Percentiles rank a stretch among this genome's conserved stretches.
Evolutionary conservation across 2,113 vertebrate genomes (phyloP).

Genomic region (Laticauda colubrina): DNA sequence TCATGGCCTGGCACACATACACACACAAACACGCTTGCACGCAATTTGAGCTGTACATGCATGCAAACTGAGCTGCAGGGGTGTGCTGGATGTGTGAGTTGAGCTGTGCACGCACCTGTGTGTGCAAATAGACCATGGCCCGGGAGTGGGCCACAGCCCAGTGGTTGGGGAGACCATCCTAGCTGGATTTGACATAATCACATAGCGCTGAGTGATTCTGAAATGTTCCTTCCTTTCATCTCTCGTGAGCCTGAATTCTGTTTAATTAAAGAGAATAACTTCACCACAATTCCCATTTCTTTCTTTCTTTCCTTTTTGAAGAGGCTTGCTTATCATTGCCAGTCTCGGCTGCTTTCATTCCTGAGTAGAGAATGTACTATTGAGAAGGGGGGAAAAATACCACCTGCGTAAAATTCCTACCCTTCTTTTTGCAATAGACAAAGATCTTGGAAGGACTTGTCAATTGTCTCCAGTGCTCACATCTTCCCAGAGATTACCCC

Average conservation of each 20-base stretch:
- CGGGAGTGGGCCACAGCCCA: no score
- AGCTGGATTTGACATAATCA: conserved; percentile 55
- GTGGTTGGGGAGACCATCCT: conserved; percentile 42
- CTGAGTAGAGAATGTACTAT: background rate
- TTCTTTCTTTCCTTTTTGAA: conserved; percentile 6
- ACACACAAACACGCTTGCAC: no score
- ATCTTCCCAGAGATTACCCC: background rate
- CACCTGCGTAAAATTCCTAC: background rate
- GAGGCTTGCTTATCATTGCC: conserved; percentile 39
- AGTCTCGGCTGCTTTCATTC: background rate
- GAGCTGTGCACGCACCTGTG: background rate
- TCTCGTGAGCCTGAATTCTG: conserved; percentile 43
- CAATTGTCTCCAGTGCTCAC: background rate
- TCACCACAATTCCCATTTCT: background rate
- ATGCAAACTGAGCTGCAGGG: no score
- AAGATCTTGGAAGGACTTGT: background rate
- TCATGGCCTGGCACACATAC: no score
- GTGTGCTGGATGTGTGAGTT: background rate
- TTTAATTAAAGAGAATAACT: conserved; percentile 31
- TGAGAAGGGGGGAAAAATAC: background rate
- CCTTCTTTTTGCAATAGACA: background rate
- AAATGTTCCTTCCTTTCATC: conserved; percentile 43
- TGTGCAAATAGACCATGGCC: background rate
- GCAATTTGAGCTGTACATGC: no score
- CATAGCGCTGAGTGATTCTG: conserved; percentile 54